Evolutionary conservation across 2,888 invertebrate genomes (phyloP).

Genomic region (Glaucopsyche alexis): DNA sequence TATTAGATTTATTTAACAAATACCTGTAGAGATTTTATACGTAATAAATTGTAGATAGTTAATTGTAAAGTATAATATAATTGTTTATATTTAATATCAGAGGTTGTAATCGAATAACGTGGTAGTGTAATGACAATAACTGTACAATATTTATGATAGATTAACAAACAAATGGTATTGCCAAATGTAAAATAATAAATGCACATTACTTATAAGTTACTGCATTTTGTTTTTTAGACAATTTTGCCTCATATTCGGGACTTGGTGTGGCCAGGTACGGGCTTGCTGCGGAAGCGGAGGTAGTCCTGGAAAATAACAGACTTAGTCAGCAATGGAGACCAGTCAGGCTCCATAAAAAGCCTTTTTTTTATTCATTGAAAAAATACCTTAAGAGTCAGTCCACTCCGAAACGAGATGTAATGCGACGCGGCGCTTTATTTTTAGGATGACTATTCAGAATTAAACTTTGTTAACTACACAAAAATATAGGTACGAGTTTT

Average conservation of each 20-base stretch:
- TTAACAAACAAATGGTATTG: slow-evolving; percentile 24
- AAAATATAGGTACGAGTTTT: too few species aligned
- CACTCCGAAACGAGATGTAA: too few species aligned
- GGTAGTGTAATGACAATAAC: background rate
- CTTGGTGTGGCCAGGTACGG: too few species aligned
- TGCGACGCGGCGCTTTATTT: too few species aligned
- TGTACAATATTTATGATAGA: slow-evolving; percentile 24
- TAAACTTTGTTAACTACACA: too few species aligned
- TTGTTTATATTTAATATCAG: slow-evolving; percentile 11
- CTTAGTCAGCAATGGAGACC: too few species aligned
- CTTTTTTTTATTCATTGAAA: too few species aligned
- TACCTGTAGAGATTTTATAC: background rate
- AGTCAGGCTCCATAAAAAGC: too few species aligned
- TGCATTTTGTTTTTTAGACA: background rate
- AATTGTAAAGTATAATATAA: background rate
- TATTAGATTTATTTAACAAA: too few species aligned
- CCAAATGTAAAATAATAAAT: slow-evolving; percentile 27
- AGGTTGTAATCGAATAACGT: slow-evolving; percentile 23
- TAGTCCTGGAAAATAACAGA: background rate
- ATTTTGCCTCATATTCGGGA: background rate
- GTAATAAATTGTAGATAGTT: slow-evolving; percentile 26
- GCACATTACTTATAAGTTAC: background rate
- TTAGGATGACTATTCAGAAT: too few species aligned
- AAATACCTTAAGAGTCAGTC: too few species aligned
- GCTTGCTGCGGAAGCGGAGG: background rate